Conservation (phyloP, 2,797 vertebrate species). For the Sebastes jordani region DNA sequence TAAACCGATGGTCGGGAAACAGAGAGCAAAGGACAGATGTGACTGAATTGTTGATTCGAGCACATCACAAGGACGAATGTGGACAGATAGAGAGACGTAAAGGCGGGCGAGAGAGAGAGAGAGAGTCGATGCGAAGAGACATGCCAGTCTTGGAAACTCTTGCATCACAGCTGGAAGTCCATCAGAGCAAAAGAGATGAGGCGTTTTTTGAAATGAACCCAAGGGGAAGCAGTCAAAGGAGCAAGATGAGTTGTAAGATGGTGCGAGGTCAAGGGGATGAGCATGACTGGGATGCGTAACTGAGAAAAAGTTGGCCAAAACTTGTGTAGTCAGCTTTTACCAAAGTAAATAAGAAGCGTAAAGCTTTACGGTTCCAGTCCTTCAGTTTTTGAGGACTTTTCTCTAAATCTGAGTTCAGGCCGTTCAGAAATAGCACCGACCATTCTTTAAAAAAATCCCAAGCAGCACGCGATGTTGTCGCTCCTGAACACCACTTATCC, state of each 20-base stretch:
- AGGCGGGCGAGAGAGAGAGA: not conserved
- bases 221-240: conserved; percentile 33
- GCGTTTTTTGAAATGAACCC: conserved; percentile 41
- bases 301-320: conserved; percentile 32
- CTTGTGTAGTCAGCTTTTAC: conserved; percentile 35
- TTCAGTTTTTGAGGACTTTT: not conserved
- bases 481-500: conserved; percentile 54
- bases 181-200: conserved; percentile 44
- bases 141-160: conserved; percentile 39
- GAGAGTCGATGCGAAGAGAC: conserved; percentile 28
- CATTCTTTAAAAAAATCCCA: not conserved
- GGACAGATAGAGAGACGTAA: conserved; percentile 33
- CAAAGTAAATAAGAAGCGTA: not conserved
- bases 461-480: conserved; percentile 6
- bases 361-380: not conserved
- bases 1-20: conserved; percentile 31
- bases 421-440: not conserved
- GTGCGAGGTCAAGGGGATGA: conserved; percentile 40
- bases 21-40: conserved; percentile 48
- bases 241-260: conserved; percentile 37
- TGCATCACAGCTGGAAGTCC: conserved; percentile 67
- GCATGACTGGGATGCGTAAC: conserved; percentile 32
- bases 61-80: conserved; percentile 41
- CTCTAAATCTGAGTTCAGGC: not conserved
- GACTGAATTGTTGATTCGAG: conserved; percentile 67